Evolutionary conservation across 2,888 invertebrate species (phyloP).

Genomic region (Tachina grossa): DNA sequence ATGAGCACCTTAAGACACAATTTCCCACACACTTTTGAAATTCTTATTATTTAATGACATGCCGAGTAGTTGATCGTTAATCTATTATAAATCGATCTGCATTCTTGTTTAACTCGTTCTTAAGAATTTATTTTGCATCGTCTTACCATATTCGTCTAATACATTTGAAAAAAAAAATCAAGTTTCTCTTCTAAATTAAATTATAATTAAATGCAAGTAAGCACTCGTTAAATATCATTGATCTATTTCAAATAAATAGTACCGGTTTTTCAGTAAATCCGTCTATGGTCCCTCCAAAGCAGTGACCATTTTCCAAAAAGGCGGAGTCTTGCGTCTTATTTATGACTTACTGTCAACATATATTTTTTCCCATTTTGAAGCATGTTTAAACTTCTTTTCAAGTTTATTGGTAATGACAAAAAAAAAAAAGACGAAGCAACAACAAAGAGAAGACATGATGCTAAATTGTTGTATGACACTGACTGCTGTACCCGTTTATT

Average conservation of each 20-base stretch:
- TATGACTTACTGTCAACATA: constrained; percentile 53
- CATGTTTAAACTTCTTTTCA: neutral
- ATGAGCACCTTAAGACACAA: no score
- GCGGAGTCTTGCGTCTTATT: constrained; percentile 44
- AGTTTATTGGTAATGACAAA: neutral
- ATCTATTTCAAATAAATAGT: constrained; percentile 24
- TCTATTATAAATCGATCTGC: no score
- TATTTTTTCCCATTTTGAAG: constrained; percentile 31
- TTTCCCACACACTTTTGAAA: no score
- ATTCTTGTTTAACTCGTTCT: no score
- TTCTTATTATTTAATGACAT: no score
- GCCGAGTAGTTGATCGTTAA: no score
- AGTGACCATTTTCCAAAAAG: constrained; percentile 25
- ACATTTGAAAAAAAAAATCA: neutral
- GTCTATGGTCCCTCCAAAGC: neutral
- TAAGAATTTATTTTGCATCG: neutral
- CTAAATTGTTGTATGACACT: constrained; percentile 22
- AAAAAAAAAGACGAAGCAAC: neutral
- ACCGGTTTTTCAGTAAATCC: constrained; percentile 1
- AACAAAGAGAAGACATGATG: constrained; percentile 17
- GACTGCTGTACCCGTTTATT: constrained; percentile 21
- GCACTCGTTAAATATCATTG: constrained; percentile 4
- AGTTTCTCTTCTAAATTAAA: no score
- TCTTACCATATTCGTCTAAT: neutral
- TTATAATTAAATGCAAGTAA: neutral